A percentile compares a stretch with the other conserved stretches of the same genome.
These are phyloP conservation scores for Tolypeutes matacus DNA, from an alignment of 2,797 vertebrate genomes.

Conservation along the genomic window DNA sequence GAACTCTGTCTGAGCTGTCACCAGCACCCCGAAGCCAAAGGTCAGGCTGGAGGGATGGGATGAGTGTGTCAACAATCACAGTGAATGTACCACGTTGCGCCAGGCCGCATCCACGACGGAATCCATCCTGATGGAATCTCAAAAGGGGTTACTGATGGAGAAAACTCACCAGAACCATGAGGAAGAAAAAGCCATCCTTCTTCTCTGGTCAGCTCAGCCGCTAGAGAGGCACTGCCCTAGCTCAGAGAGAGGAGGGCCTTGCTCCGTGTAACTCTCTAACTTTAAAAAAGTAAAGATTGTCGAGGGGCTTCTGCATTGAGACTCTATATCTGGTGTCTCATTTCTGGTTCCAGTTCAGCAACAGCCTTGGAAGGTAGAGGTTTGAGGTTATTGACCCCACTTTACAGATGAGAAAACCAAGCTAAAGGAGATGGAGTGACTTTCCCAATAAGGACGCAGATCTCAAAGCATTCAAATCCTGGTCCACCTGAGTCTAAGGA, in stretches of 20 bases:
- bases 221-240: accelerated
- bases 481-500: background rate
- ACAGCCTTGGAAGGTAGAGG: background rate
- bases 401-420: background rate
- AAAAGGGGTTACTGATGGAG: background rate
- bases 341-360: background rate
- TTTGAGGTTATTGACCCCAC: background rate
- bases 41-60: background rate
- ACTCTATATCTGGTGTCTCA: background rate
- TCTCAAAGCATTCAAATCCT: background rate
- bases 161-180: background rate
- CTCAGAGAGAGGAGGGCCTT: background rate
- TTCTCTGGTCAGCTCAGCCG: no score
- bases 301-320: accelerated
- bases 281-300: background rate
- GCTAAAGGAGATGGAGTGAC: background rate
- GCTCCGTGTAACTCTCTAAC: no score
- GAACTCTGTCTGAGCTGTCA: background rate
- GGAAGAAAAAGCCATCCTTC: accelerated
- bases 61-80: accelerated
- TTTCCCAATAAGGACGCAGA: background rate
- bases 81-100: background rate
- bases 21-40: background rate
- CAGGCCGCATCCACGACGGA: background rate
- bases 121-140: background rate